Conservation (phyloP, 2,113 vertebrate genomes). For the Ancistrus triradiatus region DNA sequence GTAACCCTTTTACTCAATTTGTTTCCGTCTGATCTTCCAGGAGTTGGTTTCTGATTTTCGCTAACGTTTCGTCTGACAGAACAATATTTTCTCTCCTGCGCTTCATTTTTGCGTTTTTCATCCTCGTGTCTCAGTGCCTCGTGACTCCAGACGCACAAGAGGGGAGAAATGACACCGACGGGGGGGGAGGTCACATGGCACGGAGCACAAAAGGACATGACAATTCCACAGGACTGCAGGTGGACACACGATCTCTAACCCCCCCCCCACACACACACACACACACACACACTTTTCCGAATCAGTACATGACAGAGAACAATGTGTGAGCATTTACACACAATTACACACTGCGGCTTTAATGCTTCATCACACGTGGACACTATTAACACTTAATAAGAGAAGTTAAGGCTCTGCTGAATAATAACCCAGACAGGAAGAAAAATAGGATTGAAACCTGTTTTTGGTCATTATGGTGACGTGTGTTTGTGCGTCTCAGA, state of each 20-base stretch:
- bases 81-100: too few species aligned
- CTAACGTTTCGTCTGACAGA: neutral
- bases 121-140: constrained; percentile 10
- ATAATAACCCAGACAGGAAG: neutral
- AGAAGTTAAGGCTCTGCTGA: neutral
- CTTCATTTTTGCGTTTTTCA: neutral
- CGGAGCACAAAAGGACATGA: neutral
- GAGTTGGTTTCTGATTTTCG: too few species aligned
- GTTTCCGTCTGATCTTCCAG: too few species aligned
- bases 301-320: neutral
- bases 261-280: too few species aligned
- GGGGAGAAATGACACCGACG: neutral
- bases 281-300: neutral
- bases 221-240: neutral
- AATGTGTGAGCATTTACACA: neutral
- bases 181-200: constrained; percentile 27
- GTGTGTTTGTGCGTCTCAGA: too few species aligned
- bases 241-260: constrained; percentile 2
- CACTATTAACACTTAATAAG: constrained; percentile 22
- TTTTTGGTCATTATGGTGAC: too few species aligned
- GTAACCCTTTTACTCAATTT: too few species aligned
- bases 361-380: neutral
- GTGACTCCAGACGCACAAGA: constrained; percentile 24
- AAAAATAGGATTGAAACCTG: neutral
- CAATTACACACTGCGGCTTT: too few species aligned